These are phyloP conservation scores for Melanostigma gelatinosum DNA, from an alignment of 2,113 vertebrate genomes.

Conservation along the genomic window DNA sequence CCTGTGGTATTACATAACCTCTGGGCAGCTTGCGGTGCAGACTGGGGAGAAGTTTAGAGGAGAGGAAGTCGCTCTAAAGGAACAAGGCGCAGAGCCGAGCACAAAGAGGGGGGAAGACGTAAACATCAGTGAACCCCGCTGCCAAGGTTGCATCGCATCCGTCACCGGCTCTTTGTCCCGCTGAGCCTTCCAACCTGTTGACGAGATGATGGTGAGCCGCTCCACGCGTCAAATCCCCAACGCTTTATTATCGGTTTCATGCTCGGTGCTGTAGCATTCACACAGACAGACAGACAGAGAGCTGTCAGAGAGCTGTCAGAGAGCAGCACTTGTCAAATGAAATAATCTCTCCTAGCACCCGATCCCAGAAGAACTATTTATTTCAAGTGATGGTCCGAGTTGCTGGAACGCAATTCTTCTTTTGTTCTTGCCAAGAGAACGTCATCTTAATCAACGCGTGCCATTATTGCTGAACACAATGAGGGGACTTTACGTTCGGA, in stretches of 20 bases:
- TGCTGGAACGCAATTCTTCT: conserved; percentile 1
- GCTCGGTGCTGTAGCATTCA: background rate
- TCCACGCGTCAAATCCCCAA: conserved; percentile 6
- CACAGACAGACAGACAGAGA: background rate
- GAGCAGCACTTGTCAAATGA: conserved; percentile 5
- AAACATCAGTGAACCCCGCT: conserved; percentile 30
- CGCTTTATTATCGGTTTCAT: conserved; percentile 1
- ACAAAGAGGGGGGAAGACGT: conserved; percentile 13
- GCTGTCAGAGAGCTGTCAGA: background rate
- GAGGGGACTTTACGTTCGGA: conserved; percentile 2
- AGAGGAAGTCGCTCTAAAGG: conserved; percentile 20
- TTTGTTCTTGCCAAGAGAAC: conserved; percentile 4
- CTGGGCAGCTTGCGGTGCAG: background rate
- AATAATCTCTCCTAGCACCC: conserved; percentile 23
- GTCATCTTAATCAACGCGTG: conserved; percentile 8
- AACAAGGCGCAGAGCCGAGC: background rate
- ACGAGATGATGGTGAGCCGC: conserved; percentile 25
- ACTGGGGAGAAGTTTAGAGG: conserved; percentile 3
- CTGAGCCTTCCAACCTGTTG: conserved; percentile 26
- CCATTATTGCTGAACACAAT: background rate
- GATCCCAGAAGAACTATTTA: conserved; percentile 13
- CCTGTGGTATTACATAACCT: conserved; percentile 4
- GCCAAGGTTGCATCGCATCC: conserved; percentile 36
- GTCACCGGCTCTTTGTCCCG: conserved; percentile 14
- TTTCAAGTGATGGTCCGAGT: background rate